Percentiles rank a stretch among this genome's conserved stretches.
These are phyloP conservation scores for Chelidonichthys spinosus DNA, from an alignment of 2,797 vertebrate species.

Conservation along the genomic window DNA sequence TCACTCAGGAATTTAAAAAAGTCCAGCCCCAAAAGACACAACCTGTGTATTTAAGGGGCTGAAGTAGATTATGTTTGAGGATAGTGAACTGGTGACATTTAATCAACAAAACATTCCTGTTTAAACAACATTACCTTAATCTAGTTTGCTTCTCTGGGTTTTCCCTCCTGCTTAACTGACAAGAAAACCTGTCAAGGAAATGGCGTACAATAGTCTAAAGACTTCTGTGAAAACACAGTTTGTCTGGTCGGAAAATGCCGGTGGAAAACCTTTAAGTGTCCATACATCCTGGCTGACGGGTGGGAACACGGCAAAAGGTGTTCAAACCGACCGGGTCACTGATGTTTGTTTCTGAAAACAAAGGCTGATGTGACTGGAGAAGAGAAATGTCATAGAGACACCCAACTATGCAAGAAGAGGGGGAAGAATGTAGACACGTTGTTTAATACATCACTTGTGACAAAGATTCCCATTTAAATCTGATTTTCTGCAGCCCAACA, in stretches of 20 bases:
- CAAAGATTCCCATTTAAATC: background rate
- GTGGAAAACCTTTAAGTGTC: constrained; percentile 22
- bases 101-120: background rate
- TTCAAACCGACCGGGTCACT: constrained; percentile 21
- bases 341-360: constrained; percentile 46
- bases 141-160: background rate
- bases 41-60: too few relatives aligned
- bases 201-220: constrained; percentile 4
- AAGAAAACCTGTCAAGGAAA: constrained; percentile 37
- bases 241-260: constrained; percentile 25
- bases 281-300: constrained; percentile 25
- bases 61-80: background rate
- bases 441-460: background rate
- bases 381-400: constrained; percentile 10
- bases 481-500: background rate
- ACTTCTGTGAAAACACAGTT: constrained; percentile 37
- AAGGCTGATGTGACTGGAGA: constrained; percentile 3
- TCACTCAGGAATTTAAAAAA: too few relatives aligned
- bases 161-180: constrained; percentile 19
- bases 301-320: constrained; percentile 23
- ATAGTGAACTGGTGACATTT: background rate
- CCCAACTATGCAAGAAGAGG: background rate
- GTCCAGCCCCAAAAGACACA: too few relatives aligned
- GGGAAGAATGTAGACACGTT: background rate
- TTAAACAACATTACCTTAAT: background rate